These are phyloP conservation scores for Abrostola tripartita DNA, from an alignment of 2,888 invertebrate genomes.

Conservation along the genomic window DNA sequence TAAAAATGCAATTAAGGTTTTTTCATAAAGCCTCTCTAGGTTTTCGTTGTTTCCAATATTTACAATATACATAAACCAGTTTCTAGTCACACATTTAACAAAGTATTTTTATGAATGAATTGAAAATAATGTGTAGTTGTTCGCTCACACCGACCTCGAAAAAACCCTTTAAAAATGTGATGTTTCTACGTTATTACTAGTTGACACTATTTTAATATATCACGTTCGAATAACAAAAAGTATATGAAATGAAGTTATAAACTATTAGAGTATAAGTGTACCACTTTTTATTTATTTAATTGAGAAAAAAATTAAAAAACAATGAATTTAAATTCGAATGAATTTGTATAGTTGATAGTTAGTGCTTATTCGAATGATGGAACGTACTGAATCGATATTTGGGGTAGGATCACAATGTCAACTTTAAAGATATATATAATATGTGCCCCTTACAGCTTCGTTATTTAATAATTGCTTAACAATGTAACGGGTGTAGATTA, in stretches of 20 bases:
- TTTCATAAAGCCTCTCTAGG: background rate
- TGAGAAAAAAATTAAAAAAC: conserved; percentile 55
- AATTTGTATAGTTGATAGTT: conserved; percentile 63
- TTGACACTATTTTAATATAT: conserved; percentile 83
- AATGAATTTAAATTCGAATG: conserved; percentile 71
- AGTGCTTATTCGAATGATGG: conserved; percentile 57
- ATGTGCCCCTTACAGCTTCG: conserved; percentile 42
- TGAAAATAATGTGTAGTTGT: conserved; percentile 37
- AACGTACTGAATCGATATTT: conserved; percentile 38
- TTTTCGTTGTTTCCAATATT: conserved; percentile 47
- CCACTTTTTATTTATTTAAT: conserved; percentile 79
- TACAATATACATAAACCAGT: conserved; percentile 55
- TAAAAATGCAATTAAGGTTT: conserved; percentile 13
- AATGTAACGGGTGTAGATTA: conserved; percentile 40
- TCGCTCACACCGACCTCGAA: conserved; percentile 75
- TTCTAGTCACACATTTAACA: conserved; percentile 68
- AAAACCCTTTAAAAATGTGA: conserved; percentile 75
- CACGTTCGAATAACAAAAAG: conserved; percentile 72
- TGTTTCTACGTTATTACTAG: conserved; percentile 77
- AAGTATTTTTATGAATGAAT: conserved; percentile 56
- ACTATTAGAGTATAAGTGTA: conserved; percentile 82
- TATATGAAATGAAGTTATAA: conserved; percentile 80
- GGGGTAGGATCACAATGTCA: conserved; percentile 47
- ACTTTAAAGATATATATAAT: conserved; percentile 40
- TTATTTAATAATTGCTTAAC: conserved; percentile 53